Base-by-base conservation (phyloP, 1,140 invertebrate species). In the Chironomus striatipennis region DNA sequence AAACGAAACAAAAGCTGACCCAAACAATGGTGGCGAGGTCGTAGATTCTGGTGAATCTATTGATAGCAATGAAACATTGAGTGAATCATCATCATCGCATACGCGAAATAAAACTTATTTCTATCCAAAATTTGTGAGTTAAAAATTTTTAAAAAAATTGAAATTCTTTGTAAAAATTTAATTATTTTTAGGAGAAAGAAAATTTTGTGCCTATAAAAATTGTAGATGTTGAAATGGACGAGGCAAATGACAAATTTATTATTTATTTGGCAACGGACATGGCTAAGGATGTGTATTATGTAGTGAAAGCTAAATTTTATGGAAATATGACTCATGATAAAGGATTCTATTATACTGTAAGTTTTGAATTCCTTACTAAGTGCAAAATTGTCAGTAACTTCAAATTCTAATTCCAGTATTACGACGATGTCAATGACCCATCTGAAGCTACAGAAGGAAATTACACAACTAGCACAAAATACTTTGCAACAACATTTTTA, bases 271-370 rank as follows among this genome's bases (percentile, higher is more conserved):
- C 65, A 70, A 70, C 65, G 7, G 65, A 70, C 17, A 70, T 70
- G 65, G 65, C 65, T 10, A 70, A 70, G 20, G 65, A 70, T 70
- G 65, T 70, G n/a, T 70, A 70, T 12, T 70, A 70, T 21, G 65
- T 70, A 1, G 65, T 70, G 7, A 70, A 70, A 70, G 65, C 65
- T 10, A 70, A 70, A 20, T 70, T 70, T 70, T 70, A 70, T 21
- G 65, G 65, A 21, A 70, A 70, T 70, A 70, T 70, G 65, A 70
- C 65, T 10, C 65, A 70, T 70, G 65, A 70, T 18, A 70, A 70
- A 70, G 65, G 65, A 70, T 70, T 70, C 20, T 70, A 70, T 20
- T 70, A 70, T 20, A 70, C 65, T 8, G 24, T 34, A 34, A 34
- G 24, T 34, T 34, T 34, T 34, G 24, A 34, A 2, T 2, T 34